Evolutionary conservation across 2,888 invertebrate genomes (phyloP).

Genomic region (Agriotes lineatus): DNA sequence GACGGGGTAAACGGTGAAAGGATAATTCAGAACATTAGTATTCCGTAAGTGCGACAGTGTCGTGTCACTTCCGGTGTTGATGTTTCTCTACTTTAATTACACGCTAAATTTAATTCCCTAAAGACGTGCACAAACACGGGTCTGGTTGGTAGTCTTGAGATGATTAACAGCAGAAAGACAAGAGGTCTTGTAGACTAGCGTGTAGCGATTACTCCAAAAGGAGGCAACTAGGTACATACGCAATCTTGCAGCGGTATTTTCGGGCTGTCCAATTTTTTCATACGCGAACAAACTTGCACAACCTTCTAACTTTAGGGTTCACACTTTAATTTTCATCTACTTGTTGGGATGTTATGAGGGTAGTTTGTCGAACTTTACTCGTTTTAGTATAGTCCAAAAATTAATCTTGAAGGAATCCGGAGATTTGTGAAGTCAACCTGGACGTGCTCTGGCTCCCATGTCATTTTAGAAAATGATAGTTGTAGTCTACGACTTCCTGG

Average conservation of each 20-base stretch:
- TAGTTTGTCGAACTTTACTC: too few species aligned
- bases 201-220: constrained; percentile 18
- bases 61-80: constrained; percentile 54
- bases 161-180: constrained; percentile 35
- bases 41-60: constrained; percentile 51
- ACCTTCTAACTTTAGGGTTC: too few species aligned
- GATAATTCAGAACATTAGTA: constrained; percentile 53
- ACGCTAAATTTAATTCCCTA: constrained; percentile 55
- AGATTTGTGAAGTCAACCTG: too few species aligned
- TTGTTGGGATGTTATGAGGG: too few species aligned
- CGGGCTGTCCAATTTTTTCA: neutral
- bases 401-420: too few species aligned
- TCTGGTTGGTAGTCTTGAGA: constrained; percentile 34
- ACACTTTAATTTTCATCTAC: too few species aligned
- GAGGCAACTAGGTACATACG: neutral
- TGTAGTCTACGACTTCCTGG: too few species aligned
- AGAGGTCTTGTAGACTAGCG: constrained; percentile 24
- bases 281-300: too few species aligned
- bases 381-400: too few species aligned
- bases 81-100: constrained; percentile 55
- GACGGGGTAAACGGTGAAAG: constrained; percentile 42
- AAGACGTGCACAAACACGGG: constrained; percentile 51
- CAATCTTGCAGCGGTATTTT: neutral
- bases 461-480: too few species aligned
- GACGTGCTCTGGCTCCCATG: too few species aligned